phyloP scores from a whole-genome alignment of 2,113 vertebrate genomes.

The Scatophagus argus region DNA sequence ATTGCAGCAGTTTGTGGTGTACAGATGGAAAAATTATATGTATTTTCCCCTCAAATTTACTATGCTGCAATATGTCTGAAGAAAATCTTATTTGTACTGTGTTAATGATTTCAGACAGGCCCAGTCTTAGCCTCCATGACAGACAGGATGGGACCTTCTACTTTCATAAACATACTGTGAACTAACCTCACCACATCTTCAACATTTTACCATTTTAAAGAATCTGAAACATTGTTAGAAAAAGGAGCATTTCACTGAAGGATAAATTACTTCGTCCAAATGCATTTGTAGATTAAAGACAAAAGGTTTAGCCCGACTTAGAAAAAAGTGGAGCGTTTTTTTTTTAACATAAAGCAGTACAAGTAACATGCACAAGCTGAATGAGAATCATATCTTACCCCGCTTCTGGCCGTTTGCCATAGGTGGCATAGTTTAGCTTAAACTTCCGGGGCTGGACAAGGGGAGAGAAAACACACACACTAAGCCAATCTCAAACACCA shows the following conservation, averaged over 20 bases:
- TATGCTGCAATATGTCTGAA: too few relatives aligned
- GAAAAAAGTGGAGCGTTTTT: background rate
- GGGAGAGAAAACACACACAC: constrained; percentile 57
- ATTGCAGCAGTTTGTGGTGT: too few relatives aligned
- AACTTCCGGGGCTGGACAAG: constrained; percentile 85
- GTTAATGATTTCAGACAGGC: too few relatives aligned
- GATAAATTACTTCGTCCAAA: background rate
- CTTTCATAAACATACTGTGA: background rate
- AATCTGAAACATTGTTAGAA: background rate
- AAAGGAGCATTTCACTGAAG: background rate
- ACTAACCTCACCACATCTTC: background rate
- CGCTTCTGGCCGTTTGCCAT: constrained; percentile 85
- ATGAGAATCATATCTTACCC: constrained; percentile 75
- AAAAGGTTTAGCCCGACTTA: too few relatives aligned
- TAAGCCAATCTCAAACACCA: constrained; percentile 39
- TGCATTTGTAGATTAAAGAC: too few relatives aligned
- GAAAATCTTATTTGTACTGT: too few relatives aligned
- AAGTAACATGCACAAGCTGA: background rate
- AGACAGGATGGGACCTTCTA: too few relatives aligned
- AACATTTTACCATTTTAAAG: background rate
- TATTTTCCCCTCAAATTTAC: too few relatives aligned
- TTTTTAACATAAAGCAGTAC: background rate
- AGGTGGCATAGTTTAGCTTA: constrained; percentile 88
- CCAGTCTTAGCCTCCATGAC: too few relatives aligned
- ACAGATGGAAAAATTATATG: too few relatives aligned